Evolutionary conservation across 2,113 vertebrate genomes (phyloP).

Genomic region (Oryzias woworae): DNA sequence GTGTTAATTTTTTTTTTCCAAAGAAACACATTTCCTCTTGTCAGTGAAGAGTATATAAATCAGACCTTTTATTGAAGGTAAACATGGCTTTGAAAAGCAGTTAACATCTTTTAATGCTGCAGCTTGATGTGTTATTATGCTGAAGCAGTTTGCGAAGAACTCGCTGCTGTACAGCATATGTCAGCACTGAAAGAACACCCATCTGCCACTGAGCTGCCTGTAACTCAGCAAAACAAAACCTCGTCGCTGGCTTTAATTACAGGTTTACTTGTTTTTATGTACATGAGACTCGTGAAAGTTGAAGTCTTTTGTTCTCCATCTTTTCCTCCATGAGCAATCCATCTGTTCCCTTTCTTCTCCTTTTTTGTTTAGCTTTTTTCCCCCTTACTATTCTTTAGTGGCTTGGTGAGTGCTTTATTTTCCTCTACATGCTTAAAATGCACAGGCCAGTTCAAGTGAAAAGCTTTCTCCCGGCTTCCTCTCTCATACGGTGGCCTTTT

Average conservation of each 20-base stretch:
- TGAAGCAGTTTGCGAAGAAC: constrained; percentile 66
- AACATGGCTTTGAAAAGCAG: constrained; percentile 16
- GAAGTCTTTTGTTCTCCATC: constrained; percentile 81
- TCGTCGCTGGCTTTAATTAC: constrained; percentile 80
- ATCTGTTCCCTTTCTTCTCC: constrained; percentile 78
- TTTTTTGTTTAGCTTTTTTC: constrained; percentile 13
- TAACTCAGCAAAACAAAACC: constrained; percentile 76
- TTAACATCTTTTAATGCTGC: constrained; percentile 10
- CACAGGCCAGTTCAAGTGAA: constrained; percentile 29
- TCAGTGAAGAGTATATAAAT: background rate
- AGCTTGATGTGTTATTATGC: constrained; percentile 20
- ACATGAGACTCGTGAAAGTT: constrained; percentile 73
- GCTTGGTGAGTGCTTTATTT: constrained; percentile 41
- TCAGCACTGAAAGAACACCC: constrained; percentile 77
- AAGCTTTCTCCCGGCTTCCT: constrained; percentile 34
- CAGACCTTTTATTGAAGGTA: background rate
- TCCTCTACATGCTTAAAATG: constrained; percentile 39
- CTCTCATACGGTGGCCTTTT: constrained; percentile 22
- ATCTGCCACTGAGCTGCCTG: constrained; percentile 80
- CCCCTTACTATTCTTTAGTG: constrained; percentile 11
- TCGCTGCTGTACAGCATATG: constrained; percentile 78
- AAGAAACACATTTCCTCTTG: constrained; percentile 4
- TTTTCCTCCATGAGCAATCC: constrained; percentile 78
- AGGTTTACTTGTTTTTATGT: constrained; percentile 76
- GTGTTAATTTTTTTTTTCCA: background rate